A percentile compares a stretch with the other conserved stretches of the same genome.
phyloP scores from a whole-genome alignment of 2,113 vertebrate genomes.

The Hirundichthys speculiger region DNA sequence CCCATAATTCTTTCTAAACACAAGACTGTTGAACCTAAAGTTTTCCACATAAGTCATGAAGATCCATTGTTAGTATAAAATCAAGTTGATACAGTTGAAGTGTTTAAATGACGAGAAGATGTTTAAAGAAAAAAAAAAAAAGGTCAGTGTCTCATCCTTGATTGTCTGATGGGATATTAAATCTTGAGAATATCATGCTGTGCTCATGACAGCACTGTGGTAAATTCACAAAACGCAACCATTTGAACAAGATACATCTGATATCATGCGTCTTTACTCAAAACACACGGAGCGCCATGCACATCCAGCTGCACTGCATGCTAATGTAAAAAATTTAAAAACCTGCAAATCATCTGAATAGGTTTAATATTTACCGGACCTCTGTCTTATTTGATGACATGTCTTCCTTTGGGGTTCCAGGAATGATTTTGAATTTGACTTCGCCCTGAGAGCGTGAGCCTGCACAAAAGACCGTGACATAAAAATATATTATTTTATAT shows the following conservation, averaged over 20 bases:
- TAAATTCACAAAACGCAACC: slow-evolving; percentile 46
- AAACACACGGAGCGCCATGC: slow-evolving; percentile 13
- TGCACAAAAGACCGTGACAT: slow-evolving; percentile 53
- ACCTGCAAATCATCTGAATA: not conserved
- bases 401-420: slow-evolving; percentile 86
- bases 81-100: slow-evolving; percentile 10
- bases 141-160: too few relatives aligned
- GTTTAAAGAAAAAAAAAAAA: too few relatives aligned
- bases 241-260: not conserved
- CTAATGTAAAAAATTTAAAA: not conserved
- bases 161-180: slow-evolving; percentile 7
- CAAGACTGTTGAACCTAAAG: not conserved
- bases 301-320: not conserved
- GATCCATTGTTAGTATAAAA: slow-evolving; percentile 23
- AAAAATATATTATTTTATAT: not conserved
- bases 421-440: slow-evolving; percentile 93
- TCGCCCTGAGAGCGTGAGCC: slow-evolving; percentile 89
- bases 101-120: not conserved
- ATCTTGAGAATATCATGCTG: too few relatives aligned
- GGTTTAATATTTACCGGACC: slow-evolving; percentile 74
- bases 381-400: slow-evolving; percentile 83
- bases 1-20: slow-evolving; percentile 10
- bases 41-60: slow-evolving; percentile 35
- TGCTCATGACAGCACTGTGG: slow-evolving; percentile 37
- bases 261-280: not conserved